phyloP scores from a whole-genome alignment of 2,888 invertebrate species.

The Tribolium freemani region DNA sequence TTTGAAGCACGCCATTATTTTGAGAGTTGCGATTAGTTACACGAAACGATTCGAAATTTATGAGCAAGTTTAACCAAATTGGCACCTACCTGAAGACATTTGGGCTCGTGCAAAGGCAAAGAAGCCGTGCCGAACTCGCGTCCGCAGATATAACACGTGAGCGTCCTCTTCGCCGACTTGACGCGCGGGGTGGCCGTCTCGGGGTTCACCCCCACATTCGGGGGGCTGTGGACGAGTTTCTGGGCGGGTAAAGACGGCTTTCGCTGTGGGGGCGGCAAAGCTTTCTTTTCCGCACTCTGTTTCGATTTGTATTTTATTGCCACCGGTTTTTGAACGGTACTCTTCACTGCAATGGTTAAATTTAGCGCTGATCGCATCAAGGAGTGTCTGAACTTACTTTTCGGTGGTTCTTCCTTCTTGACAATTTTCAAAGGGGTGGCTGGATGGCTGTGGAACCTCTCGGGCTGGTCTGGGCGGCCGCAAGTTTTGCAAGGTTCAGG shows the following conservation, averaged over 20 bases:
- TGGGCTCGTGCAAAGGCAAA: constrained; percentile 77
- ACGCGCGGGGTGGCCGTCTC: constrained; percentile 39
- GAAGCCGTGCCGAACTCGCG: constrained; percentile 78
- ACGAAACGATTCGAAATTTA: not conserved
- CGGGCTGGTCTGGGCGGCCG: constrained; percentile 77
- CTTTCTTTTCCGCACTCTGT: constrained; percentile 45
- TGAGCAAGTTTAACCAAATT: not conserved
- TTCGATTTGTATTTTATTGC: constrained; percentile 68
- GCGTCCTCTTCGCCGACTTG: constrained; percentile 59
- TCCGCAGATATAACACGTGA: constrained; percentile 76
- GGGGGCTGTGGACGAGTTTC: constrained; percentile 48
- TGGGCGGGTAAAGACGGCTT: constrained; percentile 49
- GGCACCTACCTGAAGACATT: constrained; percentile 72
- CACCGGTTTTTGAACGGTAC: constrained; percentile 70
- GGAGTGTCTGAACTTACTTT: constrained; percentile 44
- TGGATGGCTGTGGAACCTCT: constrained; percentile 76
- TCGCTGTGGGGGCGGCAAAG: constrained; percentile 32
- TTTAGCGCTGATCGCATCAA: constrained; percentile 12
- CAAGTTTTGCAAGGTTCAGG: constrained; percentile 77
- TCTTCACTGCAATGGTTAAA: constrained; percentile 62
- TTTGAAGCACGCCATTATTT: not conserved
- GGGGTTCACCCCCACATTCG: constrained; percentile 20
- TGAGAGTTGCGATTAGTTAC: not conserved
- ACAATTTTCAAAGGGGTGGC: constrained; percentile 54
- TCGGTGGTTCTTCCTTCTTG: constrained; percentile 50